phyloP scores from a whole-genome alignment of 2,888 invertebrate genomes.

The Phytoseiulus persimilis region DNA sequence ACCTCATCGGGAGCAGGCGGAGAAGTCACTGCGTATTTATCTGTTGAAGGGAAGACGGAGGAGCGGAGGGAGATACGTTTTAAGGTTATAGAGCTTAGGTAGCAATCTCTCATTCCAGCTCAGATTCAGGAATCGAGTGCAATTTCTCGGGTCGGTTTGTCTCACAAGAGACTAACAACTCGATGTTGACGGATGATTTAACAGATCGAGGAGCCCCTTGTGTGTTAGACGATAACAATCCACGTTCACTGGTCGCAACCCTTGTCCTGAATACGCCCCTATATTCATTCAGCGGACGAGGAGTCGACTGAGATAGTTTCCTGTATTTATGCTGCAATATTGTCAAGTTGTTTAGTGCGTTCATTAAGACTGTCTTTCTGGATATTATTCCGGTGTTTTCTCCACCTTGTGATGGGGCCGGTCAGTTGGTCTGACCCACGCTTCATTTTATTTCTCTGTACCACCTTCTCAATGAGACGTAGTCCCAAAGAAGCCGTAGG shows the following conservation, averaged over 20 bases:
- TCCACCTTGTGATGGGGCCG: neutral
- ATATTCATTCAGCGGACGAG: neutral
- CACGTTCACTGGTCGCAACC: neutral
- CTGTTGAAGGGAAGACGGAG: neutral
- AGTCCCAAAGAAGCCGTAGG: neutral
- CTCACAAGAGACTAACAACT: neutral
- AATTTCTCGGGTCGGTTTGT: neutral
- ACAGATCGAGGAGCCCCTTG: neutral
- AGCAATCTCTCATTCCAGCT: neutral
- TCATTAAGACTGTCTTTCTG: neutral
- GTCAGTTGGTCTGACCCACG: neutral
- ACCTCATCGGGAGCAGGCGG: neutral
- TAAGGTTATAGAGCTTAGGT: neutral
- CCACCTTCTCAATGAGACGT: neutral
- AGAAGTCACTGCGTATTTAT: neutral
- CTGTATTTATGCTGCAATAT: neutral
- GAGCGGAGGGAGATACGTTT: neutral
- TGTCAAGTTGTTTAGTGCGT: neutral
- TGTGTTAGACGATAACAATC: neutral
- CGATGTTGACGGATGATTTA: neutral
- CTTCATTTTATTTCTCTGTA: neutral
- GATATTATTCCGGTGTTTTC: neutral
- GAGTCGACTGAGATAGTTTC: neutral
- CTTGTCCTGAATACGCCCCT: neutral
- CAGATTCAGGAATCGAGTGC: neutral